A percentile compares a stretch with the other conserved stretches of the same genome.
Conservation (phyloP, 2,113 vertebrate species). For the Taurulus bubalis region DNA sequence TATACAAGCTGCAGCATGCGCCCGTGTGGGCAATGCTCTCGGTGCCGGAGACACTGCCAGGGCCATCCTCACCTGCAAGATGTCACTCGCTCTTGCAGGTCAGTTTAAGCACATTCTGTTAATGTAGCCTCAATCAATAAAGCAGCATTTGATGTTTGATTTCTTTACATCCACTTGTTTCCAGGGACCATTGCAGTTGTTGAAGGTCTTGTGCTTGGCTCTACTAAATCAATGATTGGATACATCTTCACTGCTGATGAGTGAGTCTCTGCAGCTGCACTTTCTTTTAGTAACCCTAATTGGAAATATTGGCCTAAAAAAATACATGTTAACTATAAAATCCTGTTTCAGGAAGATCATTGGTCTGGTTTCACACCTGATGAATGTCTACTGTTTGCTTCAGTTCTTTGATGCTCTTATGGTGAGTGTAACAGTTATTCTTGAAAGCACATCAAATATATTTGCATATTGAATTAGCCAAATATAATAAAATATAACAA, state of each 20-base stretch:
- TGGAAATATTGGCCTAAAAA: not conserved
- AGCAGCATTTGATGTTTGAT: not conserved
- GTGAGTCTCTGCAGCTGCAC: conserved; percentile 76
- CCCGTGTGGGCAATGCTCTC: conserved; percentile 89
- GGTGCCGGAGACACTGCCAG: conserved; percentile 85
- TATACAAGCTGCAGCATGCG: conserved; percentile 85
- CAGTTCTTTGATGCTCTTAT: conserved; percentile 81
- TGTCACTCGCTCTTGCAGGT: conserved; percentile 86
- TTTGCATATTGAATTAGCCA: not conserved
- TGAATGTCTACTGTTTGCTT: conserved; percentile 77
- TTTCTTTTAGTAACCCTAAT: not conserved
- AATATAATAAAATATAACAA: not conserved
- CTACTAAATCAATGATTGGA: conserved; percentile 85
- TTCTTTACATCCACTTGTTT: not conserved
- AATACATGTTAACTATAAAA: not conserved
- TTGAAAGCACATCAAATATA: not conserved
- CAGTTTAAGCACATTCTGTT: conserved; percentile 45
- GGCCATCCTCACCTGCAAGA: conserved; percentile 83
- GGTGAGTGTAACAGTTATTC: conserved; percentile 64
- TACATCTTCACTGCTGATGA: conserved; percentile 88
- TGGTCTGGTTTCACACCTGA: conserved; percentile 73
- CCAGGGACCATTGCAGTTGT: conserved; percentile 82
- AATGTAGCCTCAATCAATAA: not conserved
- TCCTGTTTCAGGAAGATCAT: conserved; percentile 73
- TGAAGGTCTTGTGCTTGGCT: conserved; percentile 79